These are phyloP conservation scores for Drosophila guanche DNA, from an alignment of 1,140 invertebrate genomes.

Conservation along the genomic window DNA sequence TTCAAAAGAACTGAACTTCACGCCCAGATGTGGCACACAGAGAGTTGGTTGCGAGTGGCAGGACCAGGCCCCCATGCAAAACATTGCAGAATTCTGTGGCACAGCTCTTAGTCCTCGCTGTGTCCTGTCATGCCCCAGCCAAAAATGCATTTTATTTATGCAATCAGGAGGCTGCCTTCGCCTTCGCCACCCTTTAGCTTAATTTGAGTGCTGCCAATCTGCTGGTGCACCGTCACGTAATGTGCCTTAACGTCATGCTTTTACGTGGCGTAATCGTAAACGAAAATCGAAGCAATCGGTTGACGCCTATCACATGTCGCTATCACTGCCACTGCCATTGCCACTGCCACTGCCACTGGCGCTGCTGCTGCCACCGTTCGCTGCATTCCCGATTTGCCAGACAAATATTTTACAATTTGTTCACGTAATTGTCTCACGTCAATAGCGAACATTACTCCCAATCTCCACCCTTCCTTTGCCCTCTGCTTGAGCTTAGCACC, in stretches of 20 bases:
- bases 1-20: too few species aligned
- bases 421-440: slow-evolving; percentile 61
- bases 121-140: too few species aligned
- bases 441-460: slow-evolving; percentile 40
- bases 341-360: slow-evolving; percentile 15
- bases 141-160: too few species aligned
- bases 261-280: too few species aligned
- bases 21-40: too few species aligned
- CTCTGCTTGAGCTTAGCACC: slow-evolving; percentile 37
- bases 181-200: too few species aligned
- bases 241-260: too few species aligned
- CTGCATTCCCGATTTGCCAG: slow-evolving; percentile 38
- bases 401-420: slow-evolving; percentile 57
- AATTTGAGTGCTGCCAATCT: too few species aligned
- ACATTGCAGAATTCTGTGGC: background rate
- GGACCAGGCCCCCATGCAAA: background rate
- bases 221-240: too few species aligned
- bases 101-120: too few species aligned
- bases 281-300: background rate
- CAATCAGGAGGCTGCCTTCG: too few species aligned
- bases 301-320: background rate
- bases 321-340: background rate
- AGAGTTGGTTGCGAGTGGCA: too few species aligned
- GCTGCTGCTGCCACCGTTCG: slow-evolving; percentile 1
- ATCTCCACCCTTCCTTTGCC: background rate